These are phyloP conservation scores for Crotophaga sulcirostris DNA, from an alignment of 2,113 vertebrate species.

Conservation along the genomic window DNA sequence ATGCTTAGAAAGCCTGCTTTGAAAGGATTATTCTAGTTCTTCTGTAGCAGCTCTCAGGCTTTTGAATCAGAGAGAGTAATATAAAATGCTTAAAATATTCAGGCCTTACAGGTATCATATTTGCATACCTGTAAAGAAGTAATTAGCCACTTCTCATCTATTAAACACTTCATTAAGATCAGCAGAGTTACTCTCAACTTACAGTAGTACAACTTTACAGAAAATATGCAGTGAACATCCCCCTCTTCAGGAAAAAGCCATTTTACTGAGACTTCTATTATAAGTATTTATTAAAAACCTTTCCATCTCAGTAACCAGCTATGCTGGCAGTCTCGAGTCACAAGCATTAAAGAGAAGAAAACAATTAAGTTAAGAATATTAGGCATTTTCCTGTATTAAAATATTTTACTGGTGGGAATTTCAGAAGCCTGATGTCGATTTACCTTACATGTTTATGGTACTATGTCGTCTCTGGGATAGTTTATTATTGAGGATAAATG, in stretches of 20 bases:
- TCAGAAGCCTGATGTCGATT: slow-evolving; percentile 55
- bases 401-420: slow-evolving; percentile 1
- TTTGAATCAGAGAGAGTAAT: background rate
- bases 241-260: background rate
- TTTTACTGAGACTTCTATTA: background rate
- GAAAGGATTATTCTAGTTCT: background rate
- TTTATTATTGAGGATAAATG: slow-evolving; percentile 67
- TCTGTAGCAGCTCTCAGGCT: background rate
- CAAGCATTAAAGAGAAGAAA: background rate
- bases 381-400: background rate
- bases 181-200: background rate
- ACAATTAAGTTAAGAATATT: background rate
- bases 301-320: background rate
- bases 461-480: slow-evolving; percentile 50
- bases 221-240: background rate
- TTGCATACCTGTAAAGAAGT: background rate
- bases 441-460: slow-evolving; percentile 56
- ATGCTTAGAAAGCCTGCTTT: background rate
- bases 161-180: background rate
- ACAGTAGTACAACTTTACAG: background rate
- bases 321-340: background rate
- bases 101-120: background rate
- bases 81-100: background rate
- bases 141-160: background rate
- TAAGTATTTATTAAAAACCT: background rate